phyloP scores from a whole-genome alignment of 2,113 vertebrate species.

The Phoenicopterus ruber region DNA sequence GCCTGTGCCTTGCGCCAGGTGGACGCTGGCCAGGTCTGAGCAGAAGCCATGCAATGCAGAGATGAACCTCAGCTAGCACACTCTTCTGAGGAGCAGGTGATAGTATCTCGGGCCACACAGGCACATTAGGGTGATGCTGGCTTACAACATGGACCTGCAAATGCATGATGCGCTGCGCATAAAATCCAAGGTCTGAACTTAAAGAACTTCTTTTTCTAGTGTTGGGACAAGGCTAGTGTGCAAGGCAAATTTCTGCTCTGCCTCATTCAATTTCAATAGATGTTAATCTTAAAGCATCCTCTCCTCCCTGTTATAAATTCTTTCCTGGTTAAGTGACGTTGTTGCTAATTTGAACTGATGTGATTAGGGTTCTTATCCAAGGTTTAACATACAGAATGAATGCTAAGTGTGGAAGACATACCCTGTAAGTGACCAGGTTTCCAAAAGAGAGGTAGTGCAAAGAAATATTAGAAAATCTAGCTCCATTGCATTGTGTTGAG shows the following conservation, averaged over 20 bases:
- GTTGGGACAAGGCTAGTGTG: not conserved
- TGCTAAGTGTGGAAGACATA: not conserved
- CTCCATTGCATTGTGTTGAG: not conserved
- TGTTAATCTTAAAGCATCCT: not conserved
- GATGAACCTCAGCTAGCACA: not conserved
- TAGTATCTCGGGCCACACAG: not conserved
- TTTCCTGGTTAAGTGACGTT: not conserved
- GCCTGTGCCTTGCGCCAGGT: not conserved
- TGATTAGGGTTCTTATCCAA: not conserved
- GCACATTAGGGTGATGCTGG: not conserved
- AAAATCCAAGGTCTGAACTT: not conserved
- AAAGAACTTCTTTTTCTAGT: not conserved
- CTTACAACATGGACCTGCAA: not conserved
- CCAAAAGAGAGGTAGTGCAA: not conserved
- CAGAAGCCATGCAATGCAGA: not conserved
- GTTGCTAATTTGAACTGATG: not conserved
- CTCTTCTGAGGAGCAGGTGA: not conserved
- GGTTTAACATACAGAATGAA: not conserved
- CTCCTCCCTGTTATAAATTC: not conserved
- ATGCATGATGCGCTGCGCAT: not conserved
- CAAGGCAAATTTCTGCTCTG: not conserved
- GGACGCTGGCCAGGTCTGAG: not conserved
- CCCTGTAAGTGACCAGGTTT: not conserved
- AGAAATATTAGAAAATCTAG: not conserved
- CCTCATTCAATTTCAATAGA: not conserved